These are phyloP conservation scores for Procapra przewalskii DNA, from an alignment of 2,113 vertebrate genomes.

Conservation along the genomic window DNA sequence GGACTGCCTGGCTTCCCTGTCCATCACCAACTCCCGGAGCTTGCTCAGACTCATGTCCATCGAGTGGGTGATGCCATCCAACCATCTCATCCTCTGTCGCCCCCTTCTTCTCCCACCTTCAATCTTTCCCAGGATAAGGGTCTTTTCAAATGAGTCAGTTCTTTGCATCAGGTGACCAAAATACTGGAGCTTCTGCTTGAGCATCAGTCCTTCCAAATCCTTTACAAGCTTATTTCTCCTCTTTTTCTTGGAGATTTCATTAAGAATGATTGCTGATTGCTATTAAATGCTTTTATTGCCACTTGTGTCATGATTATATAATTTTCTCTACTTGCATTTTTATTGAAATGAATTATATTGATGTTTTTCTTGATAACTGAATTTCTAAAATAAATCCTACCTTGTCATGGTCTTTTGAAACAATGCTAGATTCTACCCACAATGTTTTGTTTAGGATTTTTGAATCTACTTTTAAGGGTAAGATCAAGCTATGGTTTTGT, in stretches of 20 bases:
- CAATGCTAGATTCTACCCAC: not conserved
- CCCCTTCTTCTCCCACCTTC: not conserved
- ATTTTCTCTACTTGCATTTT: not conserved
- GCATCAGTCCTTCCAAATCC: not conserved
- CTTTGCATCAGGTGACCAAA: not conserved
- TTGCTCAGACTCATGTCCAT: not conserved
- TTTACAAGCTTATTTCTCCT: not conserved
- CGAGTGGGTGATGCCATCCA: not conserved
- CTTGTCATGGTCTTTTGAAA: not conserved
- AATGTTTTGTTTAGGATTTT: not conserved
- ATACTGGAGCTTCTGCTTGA: not conserved
- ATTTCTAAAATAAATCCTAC: not conserved
- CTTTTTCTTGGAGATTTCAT: not conserved
- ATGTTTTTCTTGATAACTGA: not conserved
- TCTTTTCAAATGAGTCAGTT: not conserved
- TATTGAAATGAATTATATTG: not conserved
- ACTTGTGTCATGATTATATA: not conserved
- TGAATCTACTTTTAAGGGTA: not conserved
- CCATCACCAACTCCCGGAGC: not conserved
- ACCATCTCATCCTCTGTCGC: fast-evolving
- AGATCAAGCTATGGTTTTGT: not conserved
- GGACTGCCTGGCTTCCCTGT: not conserved
- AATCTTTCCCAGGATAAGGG: not conserved
- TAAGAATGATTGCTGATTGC: not conserved
- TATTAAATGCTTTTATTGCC: not conserved